Conservation (phyloP, 2,888 invertebrate genomes). For the Helicoverpa assulta region DNA sequence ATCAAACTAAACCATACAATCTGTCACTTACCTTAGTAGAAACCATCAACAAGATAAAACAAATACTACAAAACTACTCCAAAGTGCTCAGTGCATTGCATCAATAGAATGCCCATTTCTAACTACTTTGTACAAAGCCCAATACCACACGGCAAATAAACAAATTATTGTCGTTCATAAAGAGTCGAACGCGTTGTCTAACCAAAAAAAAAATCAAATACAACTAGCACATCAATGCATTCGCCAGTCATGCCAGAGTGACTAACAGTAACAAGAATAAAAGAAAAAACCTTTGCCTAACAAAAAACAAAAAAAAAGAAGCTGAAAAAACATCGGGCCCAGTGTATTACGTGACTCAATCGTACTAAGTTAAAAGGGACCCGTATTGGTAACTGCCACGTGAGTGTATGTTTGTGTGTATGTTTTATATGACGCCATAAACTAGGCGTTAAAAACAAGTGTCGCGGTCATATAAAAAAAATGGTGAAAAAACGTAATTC, state of each 20-base stretch:
- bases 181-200: constrained; percentile 20
- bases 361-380: constrained; percentile 73
- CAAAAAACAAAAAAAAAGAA: constrained; percentile 68
- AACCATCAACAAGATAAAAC: not conserved
- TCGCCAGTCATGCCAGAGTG: constrained; percentile 70
- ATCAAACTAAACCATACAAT: not conserved
- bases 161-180: constrained; percentile 10
- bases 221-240: constrained; percentile 62
- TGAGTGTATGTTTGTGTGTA: constrained; percentile 57
- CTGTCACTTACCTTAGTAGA: not conserved
- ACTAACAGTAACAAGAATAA: constrained; percentile 67
- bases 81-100: constrained; percentile 37
- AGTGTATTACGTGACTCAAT: constrained; percentile 76
- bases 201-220: constrained; percentile 30
- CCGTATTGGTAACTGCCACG: constrained; percentile 75
- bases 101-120: constrained; percentile 32
- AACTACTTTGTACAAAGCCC: constrained; percentile 38
- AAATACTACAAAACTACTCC: constrained; percentile 18
- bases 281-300: constrained; percentile 63
- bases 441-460: constrained; percentile 9
- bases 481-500: constrained; percentile 15
- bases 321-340: constrained; percentile 55
- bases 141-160: constrained; percentile 21
- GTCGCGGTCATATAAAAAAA: constrained; percentile 16
- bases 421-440: constrained; percentile 32